Evolutionary conservation across 1,140 invertebrate genomes (phyloP).

Genomic region (Kradibia gibbosae): DNA sequence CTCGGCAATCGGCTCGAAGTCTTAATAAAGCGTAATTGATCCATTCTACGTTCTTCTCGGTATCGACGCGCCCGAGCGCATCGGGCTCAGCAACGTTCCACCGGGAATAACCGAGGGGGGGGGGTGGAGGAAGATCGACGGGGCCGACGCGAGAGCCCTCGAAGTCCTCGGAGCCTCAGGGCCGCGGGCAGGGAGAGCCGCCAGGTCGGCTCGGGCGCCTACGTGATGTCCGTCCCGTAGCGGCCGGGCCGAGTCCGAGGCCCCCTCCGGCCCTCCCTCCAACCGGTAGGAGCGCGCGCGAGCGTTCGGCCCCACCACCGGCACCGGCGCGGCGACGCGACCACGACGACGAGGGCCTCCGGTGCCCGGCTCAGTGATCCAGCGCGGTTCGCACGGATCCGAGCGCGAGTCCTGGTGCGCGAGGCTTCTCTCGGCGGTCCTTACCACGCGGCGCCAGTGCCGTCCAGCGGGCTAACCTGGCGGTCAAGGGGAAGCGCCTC

Average conservation of each 20-base stretch:
- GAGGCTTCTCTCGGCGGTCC: conserved; percentile 43
- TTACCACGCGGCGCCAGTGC: conserved; percentile 9
- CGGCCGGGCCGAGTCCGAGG: conserved; percentile 55
- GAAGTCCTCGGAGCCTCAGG: too few relatives aligned
- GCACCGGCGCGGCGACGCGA: conserved; percentile 14
- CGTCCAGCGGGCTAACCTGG: conserved; percentile 42
- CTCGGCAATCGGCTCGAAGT: too few relatives aligned
- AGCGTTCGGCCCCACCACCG: conserved; percentile 46
- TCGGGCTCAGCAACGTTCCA: too few relatives aligned
- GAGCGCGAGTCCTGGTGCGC: not conserved
- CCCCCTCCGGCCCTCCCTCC: not conserved
- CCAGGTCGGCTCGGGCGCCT: conserved; percentile 48
- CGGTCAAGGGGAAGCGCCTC: conserved; percentile 36
- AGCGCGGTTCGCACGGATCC: conserved; percentile 19
- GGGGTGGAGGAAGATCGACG: not conserved
- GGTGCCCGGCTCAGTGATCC: conserved; percentile 54
- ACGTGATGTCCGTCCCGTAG: conserved; percentile 63
- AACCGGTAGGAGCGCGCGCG: conserved; percentile 25
- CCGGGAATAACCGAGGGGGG: not conserved
- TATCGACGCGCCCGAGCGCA: too few relatives aligned
- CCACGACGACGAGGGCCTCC: conserved; percentile 47
- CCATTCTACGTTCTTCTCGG: too few relatives aligned
- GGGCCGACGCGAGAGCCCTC: not conserved
- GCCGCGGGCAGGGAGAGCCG: too few relatives aligned
- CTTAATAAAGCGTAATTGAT: too few relatives aligned